Percentiles rank a stretch among this genome's conserved stretches.
These are phyloP conservation scores for Pycnomerus fuliginosus DNA, from an alignment of 2,888 invertebrate species.

Conservation along the genomic window DNA sequence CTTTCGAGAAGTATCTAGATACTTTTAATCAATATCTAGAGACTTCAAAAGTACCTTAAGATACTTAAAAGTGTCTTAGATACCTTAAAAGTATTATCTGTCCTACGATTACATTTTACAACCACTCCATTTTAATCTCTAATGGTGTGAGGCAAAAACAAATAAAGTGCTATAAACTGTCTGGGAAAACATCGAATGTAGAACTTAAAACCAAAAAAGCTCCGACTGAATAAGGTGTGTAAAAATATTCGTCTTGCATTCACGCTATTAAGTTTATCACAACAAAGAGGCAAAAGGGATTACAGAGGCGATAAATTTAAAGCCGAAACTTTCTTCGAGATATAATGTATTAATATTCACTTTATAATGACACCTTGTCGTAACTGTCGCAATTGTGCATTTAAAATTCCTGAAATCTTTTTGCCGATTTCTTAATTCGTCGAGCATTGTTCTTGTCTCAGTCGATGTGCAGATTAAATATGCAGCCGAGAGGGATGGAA, in stretches of 20 bases:
- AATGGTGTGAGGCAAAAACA: no score
- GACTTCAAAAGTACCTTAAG: no score
- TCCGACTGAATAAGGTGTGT: no score
- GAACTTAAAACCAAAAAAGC: no score
- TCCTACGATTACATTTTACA: no score
- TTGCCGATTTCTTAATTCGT: slow-evolving; percentile 19
- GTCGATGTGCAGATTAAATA: slow-evolving; percentile 1
- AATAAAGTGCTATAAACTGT: no score
- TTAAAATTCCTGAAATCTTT: slow-evolving; percentile 25
- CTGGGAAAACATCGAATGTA: no score
- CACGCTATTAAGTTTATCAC: slow-evolving; percentile 24
- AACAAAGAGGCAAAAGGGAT: slow-evolving; percentile 25
- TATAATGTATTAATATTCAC: slow-evolving; percentile 29
- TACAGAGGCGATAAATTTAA: slow-evolving; percentile 25
- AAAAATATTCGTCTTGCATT: slow-evolving; percentile 7
- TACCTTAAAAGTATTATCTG: no score
- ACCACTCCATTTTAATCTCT: no score
- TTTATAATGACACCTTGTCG: slow-evolving; percentile 28
- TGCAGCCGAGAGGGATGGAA: slow-evolving; percentile 12
- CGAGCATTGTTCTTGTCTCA: slow-evolving; percentile 8
- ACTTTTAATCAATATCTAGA: no score
- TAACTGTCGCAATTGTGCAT: slow-evolving; percentile 27
- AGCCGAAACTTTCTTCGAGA: slow-evolving; percentile 22
- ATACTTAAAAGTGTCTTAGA: no score
- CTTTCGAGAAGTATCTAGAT: no score